Evolutionary conservation across 2,888 invertebrate species (phyloP), one percentile per base, ranked within the genome.

Genomic region (Catocala nupta): DNA sequence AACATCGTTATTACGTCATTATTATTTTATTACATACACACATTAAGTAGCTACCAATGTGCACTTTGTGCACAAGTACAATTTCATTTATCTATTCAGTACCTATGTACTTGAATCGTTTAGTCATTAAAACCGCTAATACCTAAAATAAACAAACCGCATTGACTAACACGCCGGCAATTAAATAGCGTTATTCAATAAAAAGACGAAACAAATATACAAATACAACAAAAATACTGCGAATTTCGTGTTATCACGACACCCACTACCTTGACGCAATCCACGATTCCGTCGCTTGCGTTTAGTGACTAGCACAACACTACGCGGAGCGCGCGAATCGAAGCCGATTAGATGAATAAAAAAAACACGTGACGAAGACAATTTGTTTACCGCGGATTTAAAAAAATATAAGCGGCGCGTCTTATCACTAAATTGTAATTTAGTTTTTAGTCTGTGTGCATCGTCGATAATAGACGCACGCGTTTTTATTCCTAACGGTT

Each of bases 241-340:
- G 70, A 73, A 71, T 69, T 70, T 68, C 60, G 60, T 72, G 59
- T 78, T 80, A 81, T 74, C 78, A 75, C 45, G 63, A 75, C 81
- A 78, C 84, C 83, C 81, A 84, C 84, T 60, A 57, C 52, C 65
- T 74, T 80, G 78, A 82, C 81, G 80, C 80, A 77, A 78, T 68
- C 61, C 69, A 64, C 49, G 65, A 64, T 56, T 60, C 73, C 55
- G 73, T 67, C 70, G 60, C 63, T 74, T 68, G 54, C 60, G 71
- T 77, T 82, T 77, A 79, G 79, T 81, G 64, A 74, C 77, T 75
- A 64, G 63, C 73, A 72, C 66, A 71, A 69, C 73, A 70, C 51
- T 68, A 75, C 42, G 51, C 55, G 25, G 78, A 75, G 68, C 82
- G 81, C 75, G 81, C 82, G 81, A 79, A 81, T 70, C 59, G 54